A percentile compares a stretch with the other conserved stretches of the same genome.
These are phyloP conservation scores for Planiliza haematocheilus DNA, from an alignment of 2,113 vertebrate species.

Conservation along the genomic window DNA sequence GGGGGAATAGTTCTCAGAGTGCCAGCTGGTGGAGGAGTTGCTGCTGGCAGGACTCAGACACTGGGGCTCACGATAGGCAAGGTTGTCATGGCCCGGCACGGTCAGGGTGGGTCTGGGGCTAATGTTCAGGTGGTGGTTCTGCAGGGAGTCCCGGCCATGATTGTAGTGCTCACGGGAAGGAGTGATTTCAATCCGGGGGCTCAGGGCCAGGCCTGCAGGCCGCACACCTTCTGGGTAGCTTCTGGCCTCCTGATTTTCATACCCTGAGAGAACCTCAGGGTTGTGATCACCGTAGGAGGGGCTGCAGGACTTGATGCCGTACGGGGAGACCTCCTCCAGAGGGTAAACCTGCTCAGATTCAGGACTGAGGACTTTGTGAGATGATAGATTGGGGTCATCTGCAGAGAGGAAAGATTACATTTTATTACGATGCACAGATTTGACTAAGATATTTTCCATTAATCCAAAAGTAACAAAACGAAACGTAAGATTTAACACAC, in stretches of 20 bases:
- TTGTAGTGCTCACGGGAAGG: constrained; percentile 95
- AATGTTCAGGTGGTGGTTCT: constrained; percentile 88
- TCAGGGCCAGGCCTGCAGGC: constrained; percentile 87
- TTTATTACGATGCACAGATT: not conserved
- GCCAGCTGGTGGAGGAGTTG: constrained; percentile 98
- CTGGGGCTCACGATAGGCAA: constrained; percentile 92
- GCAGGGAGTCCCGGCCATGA: constrained; percentile 90
- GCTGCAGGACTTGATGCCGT: constrained; percentile 90
- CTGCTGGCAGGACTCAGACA: constrained; percentile 99
- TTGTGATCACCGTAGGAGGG: constrained; percentile 83
- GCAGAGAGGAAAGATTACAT: constrained; percentile 6
- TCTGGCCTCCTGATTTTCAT: constrained; percentile 89
- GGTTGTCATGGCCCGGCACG: constrained; percentile 91
- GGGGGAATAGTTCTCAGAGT: constrained; percentile 95
- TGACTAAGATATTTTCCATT: not conserved
- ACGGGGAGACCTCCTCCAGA: constrained; percentile 88
- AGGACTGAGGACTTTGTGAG: constrained; percentile 90
- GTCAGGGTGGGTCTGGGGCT: constrained; percentile 93
- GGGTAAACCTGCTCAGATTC: constrained; percentile 88
- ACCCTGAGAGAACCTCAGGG: constrained; percentile 86
- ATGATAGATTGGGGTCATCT: constrained; percentile 91
- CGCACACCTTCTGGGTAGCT: constrained; percentile 86
- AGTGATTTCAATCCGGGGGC: constrained; percentile 98
- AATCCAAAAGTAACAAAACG: no score
- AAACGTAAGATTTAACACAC: no score